Conservation (phyloP, 2,888 invertebrate genomes). For the Lapara coniferarum region DNA sequence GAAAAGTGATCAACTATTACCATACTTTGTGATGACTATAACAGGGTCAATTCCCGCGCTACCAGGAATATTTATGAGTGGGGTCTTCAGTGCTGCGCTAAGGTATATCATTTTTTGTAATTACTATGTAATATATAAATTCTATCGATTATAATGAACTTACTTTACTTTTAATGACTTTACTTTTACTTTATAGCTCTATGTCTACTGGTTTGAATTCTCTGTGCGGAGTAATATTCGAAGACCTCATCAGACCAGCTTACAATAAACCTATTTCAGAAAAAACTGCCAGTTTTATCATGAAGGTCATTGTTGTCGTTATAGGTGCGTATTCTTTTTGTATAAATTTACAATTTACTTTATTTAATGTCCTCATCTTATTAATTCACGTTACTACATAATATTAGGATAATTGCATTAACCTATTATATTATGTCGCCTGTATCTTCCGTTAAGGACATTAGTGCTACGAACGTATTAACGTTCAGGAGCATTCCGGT, state of each 20-base stretch:
- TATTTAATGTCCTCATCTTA: too few species aligned
- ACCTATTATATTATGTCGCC: too few species aligned
- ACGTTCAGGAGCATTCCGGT: too few species aligned
- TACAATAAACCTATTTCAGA: conserved; percentile 86
- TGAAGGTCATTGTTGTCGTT: conserved; percentile 87
- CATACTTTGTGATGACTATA: conserved; percentile 92
- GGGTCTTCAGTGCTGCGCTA: conserved; percentile 93
- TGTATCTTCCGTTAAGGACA: too few species aligned
- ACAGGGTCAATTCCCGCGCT: conserved; percentile 89
- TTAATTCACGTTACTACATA: too few species aligned
- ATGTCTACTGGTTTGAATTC: conserved; percentile 91
- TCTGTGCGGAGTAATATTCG: conserved; percentile 89
- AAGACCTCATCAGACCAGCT: conserved; percentile 87
- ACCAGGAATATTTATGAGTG: conserved; percentile 93
- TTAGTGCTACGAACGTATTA: too few species aligned
- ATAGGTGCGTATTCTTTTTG: conserved; percentile 67
- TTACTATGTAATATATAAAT: neutral
- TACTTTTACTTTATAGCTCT: conserved; percentile 76
- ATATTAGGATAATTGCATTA: too few species aligned
- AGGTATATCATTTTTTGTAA: conserved; percentile 78
- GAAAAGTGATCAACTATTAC: conserved; percentile 89
- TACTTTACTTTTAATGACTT: neutral
- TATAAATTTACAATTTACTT: neutral
- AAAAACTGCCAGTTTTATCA: conserved; percentile 86
- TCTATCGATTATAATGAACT: neutral